Evolutionary conservation across 2,888 invertebrate genomes (phyloP).

Genomic region (Ormyrus nitidulus): DNA sequence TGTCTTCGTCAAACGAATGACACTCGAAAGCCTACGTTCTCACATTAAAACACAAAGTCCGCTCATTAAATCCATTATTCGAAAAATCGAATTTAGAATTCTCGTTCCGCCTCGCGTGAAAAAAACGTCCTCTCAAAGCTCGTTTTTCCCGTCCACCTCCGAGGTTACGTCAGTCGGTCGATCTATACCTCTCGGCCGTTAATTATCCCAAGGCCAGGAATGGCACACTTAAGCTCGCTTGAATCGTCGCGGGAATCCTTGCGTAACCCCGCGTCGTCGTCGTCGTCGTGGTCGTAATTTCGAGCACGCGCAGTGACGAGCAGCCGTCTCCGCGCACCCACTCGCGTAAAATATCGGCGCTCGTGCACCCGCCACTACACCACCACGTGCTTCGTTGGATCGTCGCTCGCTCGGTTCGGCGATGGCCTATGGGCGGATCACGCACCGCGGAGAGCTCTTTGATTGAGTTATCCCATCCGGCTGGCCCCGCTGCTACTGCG

Average conservation of each 20-base stretch:
- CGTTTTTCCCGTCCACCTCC: not conserved
- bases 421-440: not conserved
- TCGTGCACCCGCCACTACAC: not conserved
- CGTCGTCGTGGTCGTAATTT: not conserved
- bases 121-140: too few relatives aligned
- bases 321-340: slow-evolving; percentile 11
- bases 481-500: not conserved
- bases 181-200: not conserved
- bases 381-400: not conserved
- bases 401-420: not conserved
- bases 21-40: too few relatives aligned
- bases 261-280: too few relatives aligned
- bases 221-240: not conserved
- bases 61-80: not conserved
- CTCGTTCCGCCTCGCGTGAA: too few relatives aligned
- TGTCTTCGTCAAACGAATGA: too few relatives aligned
- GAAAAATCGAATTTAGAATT: not conserved
- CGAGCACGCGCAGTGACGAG: not conserved
- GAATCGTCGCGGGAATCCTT: too few relatives aligned
- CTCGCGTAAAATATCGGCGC: slow-evolving; percentile 19
- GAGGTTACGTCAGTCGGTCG: slow-evolving; percentile 16
- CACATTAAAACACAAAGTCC: too few relatives aligned
- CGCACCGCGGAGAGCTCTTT: not conserved
- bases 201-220: slow-evolving; percentile 31
- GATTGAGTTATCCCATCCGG: slow-evolving; percentile 27